A percentile compares a stretch with the other conserved stretches of the same genome.
These are phyloP conservation scores for Cosmorhoe ocellata DNA, from an alignment of 2,888 invertebrate species.

Conservation along the genomic window DNA sequence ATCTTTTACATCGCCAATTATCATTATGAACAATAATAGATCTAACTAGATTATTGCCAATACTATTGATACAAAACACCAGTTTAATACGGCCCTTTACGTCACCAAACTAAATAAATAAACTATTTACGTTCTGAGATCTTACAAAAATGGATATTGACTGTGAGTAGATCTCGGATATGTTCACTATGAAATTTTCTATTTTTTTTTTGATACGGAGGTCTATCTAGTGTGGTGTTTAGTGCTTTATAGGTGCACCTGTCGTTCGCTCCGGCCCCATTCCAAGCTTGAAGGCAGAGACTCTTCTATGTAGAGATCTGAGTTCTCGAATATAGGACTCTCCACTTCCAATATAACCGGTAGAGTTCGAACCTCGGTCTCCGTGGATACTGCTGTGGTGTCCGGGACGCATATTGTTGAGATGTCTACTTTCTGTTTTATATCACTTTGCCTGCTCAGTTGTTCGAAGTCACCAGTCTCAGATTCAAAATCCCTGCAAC, in stretches of 20 bases:
- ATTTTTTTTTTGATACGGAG: constrained; percentile 12
- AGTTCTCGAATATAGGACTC: constrained; percentile 76
- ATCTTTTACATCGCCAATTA: no score
- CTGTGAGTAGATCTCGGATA: constrained; percentile 40
- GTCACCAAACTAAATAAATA: constrained; percentile 2
- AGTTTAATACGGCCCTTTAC: constrained; percentile 53
- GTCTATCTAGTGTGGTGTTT: constrained; percentile 28
- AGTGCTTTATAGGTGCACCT: constrained; percentile 63
- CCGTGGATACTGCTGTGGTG: constrained; percentile 78
- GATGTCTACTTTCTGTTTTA: constrained; percentile 63
- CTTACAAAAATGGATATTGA: constrained; percentile 3
- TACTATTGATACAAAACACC: constrained; percentile 29
- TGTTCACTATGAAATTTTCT: neutral
- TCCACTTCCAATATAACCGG: constrained; percentile 56
- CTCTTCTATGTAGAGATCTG: constrained; percentile 94
- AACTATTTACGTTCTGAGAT: constrained; percentile 4
- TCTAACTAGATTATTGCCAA: no score
- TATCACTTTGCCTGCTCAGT: constrained; percentile 84
- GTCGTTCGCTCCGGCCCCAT: constrained; percentile 81
- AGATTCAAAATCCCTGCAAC: constrained; percentile 87
- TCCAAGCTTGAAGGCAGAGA: constrained; percentile 93
- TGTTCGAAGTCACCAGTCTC: constrained; percentile 93
- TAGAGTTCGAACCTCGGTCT: constrained; percentile 81
- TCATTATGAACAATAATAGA: no score
- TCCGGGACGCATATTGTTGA: constrained; percentile 72